A percentile compares a stretch with the other conserved stretches of the same genome.
Evolutionary conservation across 1,140 invertebrate genomes (phyloP).

Genomic region (Palaemon carinicauda): DNA sequence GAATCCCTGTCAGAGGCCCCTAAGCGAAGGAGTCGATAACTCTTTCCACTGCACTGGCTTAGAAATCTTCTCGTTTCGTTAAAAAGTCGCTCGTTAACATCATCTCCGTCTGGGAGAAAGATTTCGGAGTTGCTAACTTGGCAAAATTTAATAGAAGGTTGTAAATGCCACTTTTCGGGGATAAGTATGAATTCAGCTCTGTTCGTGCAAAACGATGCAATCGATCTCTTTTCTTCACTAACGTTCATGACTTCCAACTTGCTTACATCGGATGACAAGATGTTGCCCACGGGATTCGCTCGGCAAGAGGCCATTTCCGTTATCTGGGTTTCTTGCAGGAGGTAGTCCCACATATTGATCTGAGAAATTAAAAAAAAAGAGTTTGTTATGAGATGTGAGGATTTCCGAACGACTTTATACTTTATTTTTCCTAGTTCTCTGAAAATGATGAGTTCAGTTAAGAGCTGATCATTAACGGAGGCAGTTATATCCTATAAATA

Average conservation of each 20-base stretch:
- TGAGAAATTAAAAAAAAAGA: background rate
- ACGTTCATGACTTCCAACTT: conserved; percentile 22
- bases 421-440: too few species aligned
- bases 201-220: background rate
- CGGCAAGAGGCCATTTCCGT: conserved; percentile 3
- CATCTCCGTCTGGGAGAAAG: background rate
- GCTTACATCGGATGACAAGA: conserved; percentile 18
- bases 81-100: conserved; percentile 15
- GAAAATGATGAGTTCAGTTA: too few species aligned
- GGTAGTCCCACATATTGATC: conserved; percentile 35
- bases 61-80: conserved; percentile 12
- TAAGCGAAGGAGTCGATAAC: conserved; percentile 23
- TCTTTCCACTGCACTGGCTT: conserved; percentile 21
- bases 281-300: conserved; percentile 15
- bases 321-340: conserved; percentile 12
- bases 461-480: too few species aligned
- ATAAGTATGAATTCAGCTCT: conserved; percentile 5
- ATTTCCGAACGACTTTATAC: too few species aligned
- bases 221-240: background rate
- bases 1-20: conserved; percentile 12
- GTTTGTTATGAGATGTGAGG: too few species aligned
- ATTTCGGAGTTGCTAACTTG: conserved; percentile 26
- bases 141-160: conserved; percentile 11
- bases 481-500: too few species aligned
- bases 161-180: conserved; percentile 26